A percentile compares a stretch with the other conserved stretches of the same genome.
Evolutionary conservation across 1,140 invertebrate genomes (phyloP).

Genomic region (Hylyphantes graminicola): DNA sequence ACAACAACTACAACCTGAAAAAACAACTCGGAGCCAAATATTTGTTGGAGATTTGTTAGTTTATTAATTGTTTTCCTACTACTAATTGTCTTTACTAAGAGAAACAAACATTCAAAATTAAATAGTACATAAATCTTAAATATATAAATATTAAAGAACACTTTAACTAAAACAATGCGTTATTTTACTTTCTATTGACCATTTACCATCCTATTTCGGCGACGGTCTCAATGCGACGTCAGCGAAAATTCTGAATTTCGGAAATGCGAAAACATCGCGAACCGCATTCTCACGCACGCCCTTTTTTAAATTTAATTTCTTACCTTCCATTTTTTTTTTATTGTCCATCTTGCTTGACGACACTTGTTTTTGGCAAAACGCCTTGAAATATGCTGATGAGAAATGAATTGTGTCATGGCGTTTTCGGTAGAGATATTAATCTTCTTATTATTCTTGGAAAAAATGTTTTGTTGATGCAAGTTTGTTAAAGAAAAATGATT

Average conservation of each 20-base stretch:
- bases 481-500: neutral
- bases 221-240: constrained; percentile 21
- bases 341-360: constrained; percentile 41
- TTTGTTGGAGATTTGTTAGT: no score
- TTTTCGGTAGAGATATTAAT: neutral
- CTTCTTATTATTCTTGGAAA: neutral
- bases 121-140: no score
- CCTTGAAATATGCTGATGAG: constrained; percentile 1
- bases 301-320: neutral
- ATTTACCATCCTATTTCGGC: constrained; percentile 38
- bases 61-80: no score
- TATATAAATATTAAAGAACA: no score
- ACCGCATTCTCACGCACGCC: constrained; percentile 6
- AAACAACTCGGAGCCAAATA: no score
- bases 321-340: neutral
- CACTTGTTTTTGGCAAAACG: constrained; percentile 46
- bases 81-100: no score
- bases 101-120: no score
- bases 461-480: neutral
- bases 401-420: neutral
- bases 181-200: neutral
- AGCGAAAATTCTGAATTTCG: constrained; percentile 47
- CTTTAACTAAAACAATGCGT: no score
- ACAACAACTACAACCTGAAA: no score
- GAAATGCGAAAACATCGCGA: constrained; percentile 35